phyloP scores from a whole-genome alignment of 2,888 invertebrate species.

The Papilio demoleus region DNA sequence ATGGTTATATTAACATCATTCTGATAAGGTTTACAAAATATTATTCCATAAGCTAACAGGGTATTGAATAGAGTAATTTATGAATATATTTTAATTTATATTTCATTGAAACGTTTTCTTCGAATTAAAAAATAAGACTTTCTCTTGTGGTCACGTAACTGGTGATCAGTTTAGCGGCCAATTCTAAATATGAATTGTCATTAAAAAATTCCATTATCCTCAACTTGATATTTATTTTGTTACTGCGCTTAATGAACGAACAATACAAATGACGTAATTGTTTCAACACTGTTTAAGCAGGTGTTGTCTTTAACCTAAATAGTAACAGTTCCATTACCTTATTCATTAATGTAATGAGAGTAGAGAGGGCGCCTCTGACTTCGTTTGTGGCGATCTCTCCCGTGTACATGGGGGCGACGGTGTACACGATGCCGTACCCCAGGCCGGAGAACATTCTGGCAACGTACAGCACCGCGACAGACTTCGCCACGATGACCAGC shows the following conservation, averaged over 20 bases:
- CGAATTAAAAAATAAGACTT: neutral
- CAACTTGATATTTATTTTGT: neutral
- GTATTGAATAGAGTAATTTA: neutral
- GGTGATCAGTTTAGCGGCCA: neutral
- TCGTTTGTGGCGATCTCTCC: constrained; percentile 85
- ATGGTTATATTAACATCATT: neutral
- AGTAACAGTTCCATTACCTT: constrained; percentile 66
- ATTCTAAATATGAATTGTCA: neutral
- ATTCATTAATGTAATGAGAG: constrained; percentile 83
- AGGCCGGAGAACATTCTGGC: constrained; percentile 85
- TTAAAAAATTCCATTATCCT: neutral
- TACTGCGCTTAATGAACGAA: neutral
- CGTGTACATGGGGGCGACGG: constrained; percentile 85
- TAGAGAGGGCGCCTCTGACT: constrained; percentile 85
- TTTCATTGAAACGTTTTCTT: neutral
- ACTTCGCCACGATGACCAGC: constrained; percentile 83
- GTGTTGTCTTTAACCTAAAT: constrained; percentile 48
- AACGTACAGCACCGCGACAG: constrained; percentile 82
- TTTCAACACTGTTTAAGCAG: constrained; percentile 42
- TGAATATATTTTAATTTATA: neutral
- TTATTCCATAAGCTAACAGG: neutral
- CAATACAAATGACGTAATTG: constrained; percentile 37
- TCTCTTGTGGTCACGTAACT: neutral
- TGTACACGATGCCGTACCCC: constrained; percentile 85
- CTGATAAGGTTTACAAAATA: neutral